Evolutionary conservation across 2,797 vertebrate genomes (phyloP).

Genomic region (Anguilla anguilla): DNA sequence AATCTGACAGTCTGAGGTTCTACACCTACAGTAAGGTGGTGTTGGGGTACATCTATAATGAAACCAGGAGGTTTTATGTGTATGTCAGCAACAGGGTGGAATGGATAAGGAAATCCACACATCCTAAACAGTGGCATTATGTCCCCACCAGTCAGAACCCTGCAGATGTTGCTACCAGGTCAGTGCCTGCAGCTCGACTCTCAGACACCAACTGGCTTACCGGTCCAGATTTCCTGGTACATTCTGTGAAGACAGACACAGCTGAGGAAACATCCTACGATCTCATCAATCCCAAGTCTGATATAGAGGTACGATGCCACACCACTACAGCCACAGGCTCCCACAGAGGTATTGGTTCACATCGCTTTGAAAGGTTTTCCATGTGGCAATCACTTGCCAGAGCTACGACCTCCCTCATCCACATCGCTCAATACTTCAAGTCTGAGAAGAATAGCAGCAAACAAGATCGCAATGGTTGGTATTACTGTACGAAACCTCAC

Average conservation of each 20-base stretch:
- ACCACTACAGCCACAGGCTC: conserved; percentile 37
- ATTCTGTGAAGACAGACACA: neutral
- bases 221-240: neutral
- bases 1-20: neutral
- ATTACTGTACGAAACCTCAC: neutral
- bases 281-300: conserved; percentile 28
- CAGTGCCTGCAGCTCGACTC: neutral
- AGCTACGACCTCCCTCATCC: neutral
- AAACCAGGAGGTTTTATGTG: neutral
- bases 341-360: conserved; percentile 25
- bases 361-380: conserved; percentile 40
- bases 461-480: conserved; percentile 6
- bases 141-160: neutral
- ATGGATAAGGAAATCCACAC: neutral
- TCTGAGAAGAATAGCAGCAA: neutral
- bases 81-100: neutral
- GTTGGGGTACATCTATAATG: conserved; percentile 10
- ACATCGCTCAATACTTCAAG: neutral
- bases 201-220: neutral
- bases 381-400: conserved; percentile 28
- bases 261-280: neutral
- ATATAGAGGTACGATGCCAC: conserved; percentile 35
- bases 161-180: neutral
- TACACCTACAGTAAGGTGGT: conserved; percentile 16
- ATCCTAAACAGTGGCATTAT: neutral